Conservation (phyloP, 2,113 vertebrate genomes). For the Scomber japonicus region DNA sequence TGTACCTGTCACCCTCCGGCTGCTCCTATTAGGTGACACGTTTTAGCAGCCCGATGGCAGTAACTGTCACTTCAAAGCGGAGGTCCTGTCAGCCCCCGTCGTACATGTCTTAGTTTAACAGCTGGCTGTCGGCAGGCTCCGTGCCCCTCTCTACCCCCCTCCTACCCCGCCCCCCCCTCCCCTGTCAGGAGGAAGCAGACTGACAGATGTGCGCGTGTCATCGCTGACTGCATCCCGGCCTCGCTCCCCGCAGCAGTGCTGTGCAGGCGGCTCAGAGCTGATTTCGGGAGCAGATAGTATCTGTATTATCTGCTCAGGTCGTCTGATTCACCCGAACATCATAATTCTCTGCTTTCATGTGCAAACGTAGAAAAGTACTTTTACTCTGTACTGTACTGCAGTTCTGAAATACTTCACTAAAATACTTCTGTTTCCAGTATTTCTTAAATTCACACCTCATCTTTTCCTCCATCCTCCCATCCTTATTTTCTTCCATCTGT, state of each 20-base stretch:
- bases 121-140: slow-evolving; percentile 38
- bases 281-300: neutral
- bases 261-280: neutral
- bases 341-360: neutral
- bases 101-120: slow-evolving; percentile 49
- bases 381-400: no score
- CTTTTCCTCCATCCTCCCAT: neutral
- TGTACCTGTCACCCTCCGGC: neutral
- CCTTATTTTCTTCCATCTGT: no score
- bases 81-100: slow-evolving; percentile 52
- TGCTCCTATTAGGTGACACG: slow-evolving; percentile 36
- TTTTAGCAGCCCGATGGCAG: slow-evolving; percentile 29
- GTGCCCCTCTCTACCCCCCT: neutral
- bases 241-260: slow-evolving; percentile 9
- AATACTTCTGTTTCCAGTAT: no score
- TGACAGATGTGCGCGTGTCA: slow-evolving; percentile 58
- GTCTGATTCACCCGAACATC: neutral
- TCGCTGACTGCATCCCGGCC: slow-evolving; percentile 14
- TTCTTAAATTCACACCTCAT: neutral
- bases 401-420: no score
- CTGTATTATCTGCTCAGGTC: slow-evolving; percentile 12
- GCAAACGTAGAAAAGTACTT: neutral
- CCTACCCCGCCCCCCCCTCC: neutral
- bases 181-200: slow-evolving; percentile 53
- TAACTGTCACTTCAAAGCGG: slow-evolving; percentile 49